Conservation (phyloP, 1,140 invertebrate species). For the Zaprionus ghesquierei region DNA sequence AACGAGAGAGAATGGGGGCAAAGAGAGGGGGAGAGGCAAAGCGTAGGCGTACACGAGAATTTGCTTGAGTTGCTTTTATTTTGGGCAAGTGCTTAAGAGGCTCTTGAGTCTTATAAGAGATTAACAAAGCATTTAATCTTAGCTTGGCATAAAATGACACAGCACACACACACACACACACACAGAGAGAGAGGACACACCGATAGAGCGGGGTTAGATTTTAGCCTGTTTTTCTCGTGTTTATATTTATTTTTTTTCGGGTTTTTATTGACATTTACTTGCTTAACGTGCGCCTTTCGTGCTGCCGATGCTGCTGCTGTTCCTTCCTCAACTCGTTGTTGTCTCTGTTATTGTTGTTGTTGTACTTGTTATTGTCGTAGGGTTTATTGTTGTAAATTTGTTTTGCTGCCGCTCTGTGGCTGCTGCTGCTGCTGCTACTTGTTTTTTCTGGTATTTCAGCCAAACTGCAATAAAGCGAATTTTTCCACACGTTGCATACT, state of each 20-base stretch:
- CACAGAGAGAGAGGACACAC: neutral
- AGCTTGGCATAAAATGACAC: constrained; percentile 55
- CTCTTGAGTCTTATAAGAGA: constrained; percentile 50
- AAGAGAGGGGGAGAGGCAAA: neutral
- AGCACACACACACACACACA: constrained; percentile 43
- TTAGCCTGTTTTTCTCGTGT: constrained; percentile 12
- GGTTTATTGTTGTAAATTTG: constrained; percentile 19
- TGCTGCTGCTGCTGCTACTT: constrained; percentile 25
- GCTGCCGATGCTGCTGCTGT: constrained; percentile 13
- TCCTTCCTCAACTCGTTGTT: constrained; percentile 29
- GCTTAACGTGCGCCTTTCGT: constrained; percentile 62
- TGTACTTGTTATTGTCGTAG: constrained; percentile 58
- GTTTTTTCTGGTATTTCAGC: constrained; percentile 47
- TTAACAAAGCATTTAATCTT: constrained; percentile 76
- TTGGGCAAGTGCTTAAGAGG: constrained; percentile 32
- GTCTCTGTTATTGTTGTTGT: constrained; percentile 34
- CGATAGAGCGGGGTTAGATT: constrained; percentile 17
- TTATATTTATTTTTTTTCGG: constrained; percentile 8
- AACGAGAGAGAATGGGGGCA: neutral
- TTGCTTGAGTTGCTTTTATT: constrained; percentile 44
- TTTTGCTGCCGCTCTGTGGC: constrained; percentile 32
- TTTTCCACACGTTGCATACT: constrained; percentile 76
- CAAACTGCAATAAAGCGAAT: constrained; percentile 74
- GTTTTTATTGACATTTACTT: constrained; percentile 75
- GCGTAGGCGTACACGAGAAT: constrained; percentile 10